These are phyloP conservation scores for Podarcis cretensis DNA, from an alignment of 2,113 vertebrate genomes.

Conservation along the genomic window DNA sequence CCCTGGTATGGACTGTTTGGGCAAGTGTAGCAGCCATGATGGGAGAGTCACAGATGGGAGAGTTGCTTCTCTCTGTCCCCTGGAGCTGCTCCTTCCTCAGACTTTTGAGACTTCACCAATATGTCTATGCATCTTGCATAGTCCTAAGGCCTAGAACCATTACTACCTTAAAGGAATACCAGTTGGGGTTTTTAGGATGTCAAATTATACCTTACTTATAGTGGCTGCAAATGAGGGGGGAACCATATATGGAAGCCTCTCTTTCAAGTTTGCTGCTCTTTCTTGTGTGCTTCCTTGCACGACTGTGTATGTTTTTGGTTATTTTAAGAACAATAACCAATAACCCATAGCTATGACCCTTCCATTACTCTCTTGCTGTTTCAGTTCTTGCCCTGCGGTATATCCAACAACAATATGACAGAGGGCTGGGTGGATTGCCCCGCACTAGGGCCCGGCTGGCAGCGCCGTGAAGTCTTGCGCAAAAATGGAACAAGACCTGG, in stretches of 20 bases:
- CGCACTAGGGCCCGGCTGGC: conserved; percentile 85
- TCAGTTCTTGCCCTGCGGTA: not conserved
- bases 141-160: not conserved
- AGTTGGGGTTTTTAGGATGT: not conserved
- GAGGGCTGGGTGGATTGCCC: conserved; percentile 88
- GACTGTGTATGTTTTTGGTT: not conserved
- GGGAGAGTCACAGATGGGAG: no score
- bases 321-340: not conserved
- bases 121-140: no score
- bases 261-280: no score
- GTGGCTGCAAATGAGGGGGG: not conserved
- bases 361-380: not conserved
- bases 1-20: not conserved
- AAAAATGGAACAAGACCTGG: conserved; percentile 84
- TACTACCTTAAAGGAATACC: not conserved
- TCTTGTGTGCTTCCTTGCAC: not conserved
- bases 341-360: not conserved
- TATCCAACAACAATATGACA: conserved; percentile 61
- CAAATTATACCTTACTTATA: not conserved
- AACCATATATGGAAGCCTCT: not conserved
- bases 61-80: not conserved
- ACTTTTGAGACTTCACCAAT: not conserved
- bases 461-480: conserved; percentile 84
- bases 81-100: not conserved
- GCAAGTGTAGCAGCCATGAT: not conserved